Percentiles rank a stretch among this genome's conserved stretches.
These are phyloP conservation scores for Tryphoninae sp. DNA, from an alignment of 2,888 invertebrate genomes.

Conservation along the genomic window DNA sequence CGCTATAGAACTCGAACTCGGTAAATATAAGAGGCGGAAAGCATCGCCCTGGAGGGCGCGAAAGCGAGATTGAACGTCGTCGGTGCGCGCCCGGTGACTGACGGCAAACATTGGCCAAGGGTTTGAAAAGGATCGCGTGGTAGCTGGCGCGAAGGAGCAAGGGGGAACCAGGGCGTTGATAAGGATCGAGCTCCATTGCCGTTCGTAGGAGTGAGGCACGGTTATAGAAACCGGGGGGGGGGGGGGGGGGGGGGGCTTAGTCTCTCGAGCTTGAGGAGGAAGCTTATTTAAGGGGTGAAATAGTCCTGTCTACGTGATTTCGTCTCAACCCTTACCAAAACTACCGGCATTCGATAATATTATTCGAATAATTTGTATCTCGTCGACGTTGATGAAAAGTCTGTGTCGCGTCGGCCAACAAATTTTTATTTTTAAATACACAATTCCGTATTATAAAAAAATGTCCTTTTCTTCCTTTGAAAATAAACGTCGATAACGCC, in stretches of 20 bases:
- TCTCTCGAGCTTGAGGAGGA: conserved; percentile 41
- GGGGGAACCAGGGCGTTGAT: not conserved
- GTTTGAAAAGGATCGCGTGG: conserved; percentile 36
- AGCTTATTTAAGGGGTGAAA: conserved; percentile 47
- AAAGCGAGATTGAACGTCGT: conserved; percentile 50
- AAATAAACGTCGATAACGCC: no score
- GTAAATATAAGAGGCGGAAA: conserved; percentile 45
- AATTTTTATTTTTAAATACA: not conserved
- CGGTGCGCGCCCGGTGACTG: conserved; percentile 43
- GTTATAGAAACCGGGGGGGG: conserved; percentile 9
- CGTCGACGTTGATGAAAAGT: conserved; percentile 30
- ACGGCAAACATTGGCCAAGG: conserved; percentile 52
- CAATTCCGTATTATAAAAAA: not conserved
- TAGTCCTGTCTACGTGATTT: conserved; percentile 33
- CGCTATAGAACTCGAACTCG: conserved; percentile 1
- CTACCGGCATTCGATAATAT: conserved; percentile 5
- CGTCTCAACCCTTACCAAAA: not conserved
- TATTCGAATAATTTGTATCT: conserved; percentile 33
- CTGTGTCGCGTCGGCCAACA: not conserved
- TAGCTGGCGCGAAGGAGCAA: conserved; percentile 14
- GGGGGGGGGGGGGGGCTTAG: conserved; percentile 19
- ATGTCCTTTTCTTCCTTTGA: not conserved
- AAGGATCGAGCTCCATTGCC: not conserved
- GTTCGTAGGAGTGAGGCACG: not conserved
- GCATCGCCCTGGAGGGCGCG: conserved; percentile 30